Evolutionary conservation across 1,140 invertebrate species (phyloP).

Genomic region (Lordiphosa mommai): DNA sequence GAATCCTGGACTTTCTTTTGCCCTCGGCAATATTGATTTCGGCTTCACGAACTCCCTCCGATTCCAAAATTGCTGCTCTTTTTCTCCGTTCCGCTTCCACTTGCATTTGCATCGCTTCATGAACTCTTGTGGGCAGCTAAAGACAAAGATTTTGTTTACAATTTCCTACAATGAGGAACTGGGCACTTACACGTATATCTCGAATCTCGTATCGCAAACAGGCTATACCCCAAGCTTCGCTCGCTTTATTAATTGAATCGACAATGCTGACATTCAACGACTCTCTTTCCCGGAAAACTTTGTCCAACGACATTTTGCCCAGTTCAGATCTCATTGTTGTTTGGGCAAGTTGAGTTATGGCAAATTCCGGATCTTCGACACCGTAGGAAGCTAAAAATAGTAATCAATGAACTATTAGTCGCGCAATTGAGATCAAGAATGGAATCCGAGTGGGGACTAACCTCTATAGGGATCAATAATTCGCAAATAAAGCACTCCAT

Average conservation of each 20-base stretch:
- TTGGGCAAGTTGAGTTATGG: constrained; percentile 98
- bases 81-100: constrained; percentile 99
- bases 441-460: constrained; percentile 1
- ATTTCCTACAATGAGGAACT: neutral
- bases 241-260: constrained; percentile 98
- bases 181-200: constrained; percentile 84
- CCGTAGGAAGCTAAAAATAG: constrained; percentile 92
- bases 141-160: neutral
- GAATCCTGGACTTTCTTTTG: constrained; percentile 93
- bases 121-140: constrained; percentile 91
- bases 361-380: constrained; percentile 99
- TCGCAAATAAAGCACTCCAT: constrained; percentile 97
- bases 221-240: constrained; percentile 98
- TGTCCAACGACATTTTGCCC: constrained; percentile 98
- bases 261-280: constrained; percentile 97
- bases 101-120: constrained; percentile 99
- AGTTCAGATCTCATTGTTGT: constrained; percentile 99
- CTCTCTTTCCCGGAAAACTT: constrained; percentile 98
- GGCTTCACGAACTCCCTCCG: constrained; percentile 95
- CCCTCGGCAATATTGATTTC: constrained; percentile 99
- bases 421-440: too few species aligned
- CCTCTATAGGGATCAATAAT: constrained; percentile 93
- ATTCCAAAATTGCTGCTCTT: constrained; percentile 97
- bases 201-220: constrained; percentile 98
- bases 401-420: neutral